phyloP scores from a whole-genome alignment of 2,888 invertebrate genomes.

The Acanthosepion lycidas region DNA sequence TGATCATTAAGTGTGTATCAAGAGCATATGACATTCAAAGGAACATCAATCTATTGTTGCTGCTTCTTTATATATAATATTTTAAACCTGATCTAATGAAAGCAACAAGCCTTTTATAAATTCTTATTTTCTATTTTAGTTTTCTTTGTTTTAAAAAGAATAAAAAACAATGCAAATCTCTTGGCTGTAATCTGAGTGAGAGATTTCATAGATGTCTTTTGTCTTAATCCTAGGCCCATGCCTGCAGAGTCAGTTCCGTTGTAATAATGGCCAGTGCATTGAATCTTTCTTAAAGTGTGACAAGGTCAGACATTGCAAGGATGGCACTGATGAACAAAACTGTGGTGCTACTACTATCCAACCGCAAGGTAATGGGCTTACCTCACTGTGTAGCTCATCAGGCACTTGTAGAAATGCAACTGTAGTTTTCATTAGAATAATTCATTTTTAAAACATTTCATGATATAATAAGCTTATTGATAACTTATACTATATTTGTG shows the following conservation, averaged over 20 bases:
- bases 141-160: not conserved
- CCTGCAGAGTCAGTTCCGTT: not conserved
- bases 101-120: not conserved
- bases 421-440: not conserved
- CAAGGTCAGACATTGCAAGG: conserved; percentile 6
- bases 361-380: conserved; percentile 41
- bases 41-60: not conserved
- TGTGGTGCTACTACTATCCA: not conserved
- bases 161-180: not conserved
- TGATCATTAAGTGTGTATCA: too few species aligned
- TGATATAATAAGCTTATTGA: not conserved
- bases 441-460: not conserved
- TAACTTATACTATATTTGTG: not conserved
- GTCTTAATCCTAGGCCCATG: conserved; percentile 34
- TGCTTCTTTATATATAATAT: not conserved
- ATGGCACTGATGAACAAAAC: conserved; percentile 36
- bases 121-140: not conserved
- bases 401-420: not conserved
- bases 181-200: not conserved
- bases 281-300: conserved; percentile 37
- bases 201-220: not conserved
- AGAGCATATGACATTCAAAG: not conserved
- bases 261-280: conserved; percentile 39
- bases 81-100: not conserved
- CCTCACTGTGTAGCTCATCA: not conserved